These are phyloP conservation scores for Thaumetopoea pityocampa DNA, from an alignment of 1,140 invertebrate genomes.

Conservation along the genomic window DNA sequence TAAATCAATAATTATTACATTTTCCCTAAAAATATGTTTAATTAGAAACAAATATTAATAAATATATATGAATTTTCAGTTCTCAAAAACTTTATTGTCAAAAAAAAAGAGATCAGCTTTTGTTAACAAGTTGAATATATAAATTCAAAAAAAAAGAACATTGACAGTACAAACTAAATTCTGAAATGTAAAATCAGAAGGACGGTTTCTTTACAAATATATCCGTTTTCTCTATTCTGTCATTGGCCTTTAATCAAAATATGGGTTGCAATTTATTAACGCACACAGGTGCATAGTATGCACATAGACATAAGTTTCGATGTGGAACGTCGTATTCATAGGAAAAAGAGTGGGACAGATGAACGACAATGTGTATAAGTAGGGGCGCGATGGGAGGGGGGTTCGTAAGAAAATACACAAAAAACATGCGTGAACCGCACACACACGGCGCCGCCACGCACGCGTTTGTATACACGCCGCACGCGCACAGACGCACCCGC, in stretches of 20 bases:
- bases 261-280: conserved; percentile 73
- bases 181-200: conserved; percentile 6
- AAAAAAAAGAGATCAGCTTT: no score
- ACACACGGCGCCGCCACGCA: conserved; percentile 36
- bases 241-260: conserved; percentile 70
- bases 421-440: conserved; percentile 68
- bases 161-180: background rate
- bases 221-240: conserved; percentile 37
- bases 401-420: conserved; percentile 60
- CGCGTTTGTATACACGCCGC: conserved; percentile 25
- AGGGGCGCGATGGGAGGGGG: conserved; percentile 57
- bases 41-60: background rate
- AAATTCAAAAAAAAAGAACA: background rate
- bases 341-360: conserved; percentile 73
- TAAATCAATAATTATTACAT: conserved; percentile 1
- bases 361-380: conserved; percentile 57
- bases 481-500: conserved; percentile 30
- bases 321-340: conserved; percentile 47
- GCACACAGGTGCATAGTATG: conserved; percentile 45
- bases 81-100: conserved; percentile 9
- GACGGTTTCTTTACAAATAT: conserved; percentile 16
- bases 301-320: conserved; percentile 33
- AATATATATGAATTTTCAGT: background rate
- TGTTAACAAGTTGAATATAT: conserved; percentile 15
- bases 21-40: background rate